A percentile compares a stretch with the other conserved stretches of the same genome.
Conservation (phyloP, 1,140 invertebrate genomes). For the Pinna nobilis region DNA sequence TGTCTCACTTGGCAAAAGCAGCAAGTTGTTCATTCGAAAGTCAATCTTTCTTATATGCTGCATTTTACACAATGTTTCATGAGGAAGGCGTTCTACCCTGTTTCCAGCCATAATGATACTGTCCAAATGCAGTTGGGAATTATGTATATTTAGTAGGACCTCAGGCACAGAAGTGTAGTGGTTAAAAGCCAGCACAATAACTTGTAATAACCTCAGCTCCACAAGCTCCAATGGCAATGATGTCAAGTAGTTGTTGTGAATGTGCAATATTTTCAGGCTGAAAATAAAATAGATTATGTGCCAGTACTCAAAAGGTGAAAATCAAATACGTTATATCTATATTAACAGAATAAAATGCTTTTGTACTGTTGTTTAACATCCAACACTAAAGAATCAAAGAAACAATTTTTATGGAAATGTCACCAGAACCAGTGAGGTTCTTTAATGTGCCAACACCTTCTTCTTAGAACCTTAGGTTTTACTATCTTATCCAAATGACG, state of each 20-base stretch:
- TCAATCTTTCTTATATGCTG: constrained; percentile 72
- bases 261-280: constrained; percentile 70
- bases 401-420: too few relatives aligned
- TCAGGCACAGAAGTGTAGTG: constrained; percentile 67
- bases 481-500: too few relatives aligned
- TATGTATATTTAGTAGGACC: constrained; percentile 59
- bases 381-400: too few relatives aligned
- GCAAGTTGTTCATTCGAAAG: constrained; percentile 71
- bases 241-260: constrained; percentile 72
- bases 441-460: too few relatives aligned
- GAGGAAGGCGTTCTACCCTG: constrained; percentile 63
- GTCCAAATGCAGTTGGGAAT: constrained; percentile 61
- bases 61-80: constrained; percentile 66
- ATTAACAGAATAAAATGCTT: too few relatives aligned
- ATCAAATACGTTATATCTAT: too few relatives aligned
- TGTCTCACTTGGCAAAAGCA: constrained; percentile 68
- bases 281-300: constrained; percentile 34
- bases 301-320: too few relatives aligned
- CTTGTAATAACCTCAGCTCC: constrained; percentile 63
- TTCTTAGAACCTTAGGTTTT: too few relatives aligned
- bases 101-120: constrained; percentile 75
- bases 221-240: constrained; percentile 67
- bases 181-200: constrained; percentile 74
- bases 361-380: too few relatives aligned
- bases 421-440: too few relatives aligned